Percentiles rank a stretch among this genome's conserved stretches.
Conservation (phyloP, 2,888 invertebrate species). For the Drosophila lutescens region DNA sequence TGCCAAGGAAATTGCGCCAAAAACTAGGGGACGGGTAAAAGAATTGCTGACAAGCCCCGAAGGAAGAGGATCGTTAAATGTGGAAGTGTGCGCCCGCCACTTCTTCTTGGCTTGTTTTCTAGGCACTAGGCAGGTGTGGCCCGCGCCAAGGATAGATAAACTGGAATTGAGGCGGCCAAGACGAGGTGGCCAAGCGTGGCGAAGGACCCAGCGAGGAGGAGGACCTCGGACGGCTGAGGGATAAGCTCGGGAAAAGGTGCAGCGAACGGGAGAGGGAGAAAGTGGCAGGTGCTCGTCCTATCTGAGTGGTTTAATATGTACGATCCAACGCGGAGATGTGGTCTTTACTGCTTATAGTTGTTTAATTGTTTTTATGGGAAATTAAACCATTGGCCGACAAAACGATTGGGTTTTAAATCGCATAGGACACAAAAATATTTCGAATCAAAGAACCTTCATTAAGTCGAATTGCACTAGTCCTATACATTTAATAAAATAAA, state of each 20-base stretch:
- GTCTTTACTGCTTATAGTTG: not conserved
- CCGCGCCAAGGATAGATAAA: constrained; percentile 56
- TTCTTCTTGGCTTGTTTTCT: constrained; percentile 68
- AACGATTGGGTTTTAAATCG: not conserved
- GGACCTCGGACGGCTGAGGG: constrained; percentile 22
- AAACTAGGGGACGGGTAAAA: constrained; percentile 17
- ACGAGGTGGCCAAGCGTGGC: constrained; percentile 66
- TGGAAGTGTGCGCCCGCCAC: constrained; percentile 67
- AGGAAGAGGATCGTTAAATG: constrained; percentile 66
- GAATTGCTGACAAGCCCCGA: constrained; percentile 30
- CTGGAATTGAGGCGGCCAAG: constrained; percentile 69
- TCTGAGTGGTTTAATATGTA: constrained; percentile 1
- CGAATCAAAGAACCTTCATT: too few relatives aligned
- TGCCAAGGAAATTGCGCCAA: constrained; percentile 77
- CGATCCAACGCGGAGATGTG: not conserved
- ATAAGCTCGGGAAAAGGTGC: constrained; percentile 39
- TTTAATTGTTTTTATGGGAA: not conserved
- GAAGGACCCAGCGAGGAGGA: constrained; percentile 15
- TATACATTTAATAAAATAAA: too few relatives aligned
- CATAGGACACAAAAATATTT: too few relatives aligned
- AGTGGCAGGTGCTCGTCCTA: constrained; percentile 38
- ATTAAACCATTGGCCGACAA: not conserved
- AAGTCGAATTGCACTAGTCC: too few relatives aligned
- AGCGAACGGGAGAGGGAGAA: constrained; percentile 19
- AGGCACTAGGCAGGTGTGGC: constrained; percentile 76